A percentile compares a stretch with the other conserved stretches of the same genome.
phyloP scores from a whole-genome alignment of 2,113 vertebrate genomes.

The Narcine bancroftii region DNA sequence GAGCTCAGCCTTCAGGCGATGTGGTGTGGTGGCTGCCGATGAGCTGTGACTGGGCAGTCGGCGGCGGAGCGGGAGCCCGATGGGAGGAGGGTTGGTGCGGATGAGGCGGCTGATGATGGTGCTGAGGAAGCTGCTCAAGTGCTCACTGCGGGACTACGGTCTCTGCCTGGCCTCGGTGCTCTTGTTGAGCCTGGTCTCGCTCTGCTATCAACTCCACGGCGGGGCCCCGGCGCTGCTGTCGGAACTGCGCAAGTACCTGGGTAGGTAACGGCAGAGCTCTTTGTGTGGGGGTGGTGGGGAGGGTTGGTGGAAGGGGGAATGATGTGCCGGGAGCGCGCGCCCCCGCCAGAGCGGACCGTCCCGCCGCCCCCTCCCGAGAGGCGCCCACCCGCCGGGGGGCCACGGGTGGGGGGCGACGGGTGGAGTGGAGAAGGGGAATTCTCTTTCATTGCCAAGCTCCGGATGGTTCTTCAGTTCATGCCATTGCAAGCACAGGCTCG shows the following conservation, averaged over 20 bases:
- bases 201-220: slow-evolving; percentile 85
- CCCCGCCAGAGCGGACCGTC: too few relatives aligned
- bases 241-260: slow-evolving; percentile 83
- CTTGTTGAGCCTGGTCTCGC: slow-evolving; percentile 82
- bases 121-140: slow-evolving; percentile 46
- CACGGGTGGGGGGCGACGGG: too few relatives aligned
- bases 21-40: slow-evolving; percentile 38
- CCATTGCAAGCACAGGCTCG: too few relatives aligned
- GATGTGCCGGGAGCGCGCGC: neutral
- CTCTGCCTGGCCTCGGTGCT: slow-evolving; percentile 86
- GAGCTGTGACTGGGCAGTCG: slow-evolving; percentile 40
- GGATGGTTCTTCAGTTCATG: too few relatives aligned
- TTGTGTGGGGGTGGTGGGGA: neutral
- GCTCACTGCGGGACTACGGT: slow-evolving; percentile 78
- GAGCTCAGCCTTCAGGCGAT: neutral
- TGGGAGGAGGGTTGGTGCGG: slow-evolving; percentile 11
- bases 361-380: too few relatives aligned
- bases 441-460: too few relatives aligned
- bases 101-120: neutral
- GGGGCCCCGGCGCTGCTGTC: slow-evolving; percentile 82
- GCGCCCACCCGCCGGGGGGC: too few relatives aligned
- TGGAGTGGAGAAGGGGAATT: too few relatives aligned
- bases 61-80: slow-evolving; percentile 40
- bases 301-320: neutral
- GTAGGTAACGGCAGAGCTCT: slow-evolving; percentile 56